A percentile compares a stretch with the other conserved stretches of the same genome.
Evolutionary conservation across 2,888 invertebrate genomes (phyloP).

Genomic region (Cinara cedri): DNA sequence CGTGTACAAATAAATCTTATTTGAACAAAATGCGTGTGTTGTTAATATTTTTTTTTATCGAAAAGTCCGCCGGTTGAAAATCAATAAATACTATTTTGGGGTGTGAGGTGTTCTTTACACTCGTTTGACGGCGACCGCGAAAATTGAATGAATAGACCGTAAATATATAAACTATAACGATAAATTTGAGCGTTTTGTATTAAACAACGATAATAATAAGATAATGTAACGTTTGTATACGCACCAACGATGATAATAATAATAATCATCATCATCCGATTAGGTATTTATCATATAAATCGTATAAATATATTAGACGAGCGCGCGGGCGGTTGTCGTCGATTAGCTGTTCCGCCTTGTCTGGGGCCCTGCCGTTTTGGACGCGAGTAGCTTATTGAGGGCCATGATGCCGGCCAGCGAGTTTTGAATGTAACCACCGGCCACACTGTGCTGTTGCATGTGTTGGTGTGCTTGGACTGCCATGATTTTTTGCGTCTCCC

Average conservation of each 20-base stretch:
- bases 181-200: too few species aligned
- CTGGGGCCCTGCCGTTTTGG: conserved; percentile 27
- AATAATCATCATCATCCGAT: neutral
- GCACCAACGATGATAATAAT: neutral
- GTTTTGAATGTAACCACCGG: conserved; percentile 50
- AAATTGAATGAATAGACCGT: too few species aligned
- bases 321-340: neutral
- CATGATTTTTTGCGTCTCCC: conserved; percentile 66
- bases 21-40: too few species aligned
- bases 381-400: conserved; percentile 48
- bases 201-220: too few species aligned
- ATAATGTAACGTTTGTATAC: neutral
- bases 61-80: too few species aligned
- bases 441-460: conserved; percentile 60
- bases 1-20: neutral
- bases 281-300: too few species aligned
- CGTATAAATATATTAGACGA: too few species aligned
- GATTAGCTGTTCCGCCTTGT: conserved; percentile 44
- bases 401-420: conserved; percentile 51
- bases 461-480: conserved; percentile 60
- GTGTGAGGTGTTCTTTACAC: too few species aligned
- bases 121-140: too few species aligned
- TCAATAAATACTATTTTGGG: too few species aligned
- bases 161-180: too few species aligned
- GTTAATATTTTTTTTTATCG: too few species aligned